phyloP scores from a whole-genome alignment of 2,797 vertebrate species.

The Rhodeus uyekii region DNA sequence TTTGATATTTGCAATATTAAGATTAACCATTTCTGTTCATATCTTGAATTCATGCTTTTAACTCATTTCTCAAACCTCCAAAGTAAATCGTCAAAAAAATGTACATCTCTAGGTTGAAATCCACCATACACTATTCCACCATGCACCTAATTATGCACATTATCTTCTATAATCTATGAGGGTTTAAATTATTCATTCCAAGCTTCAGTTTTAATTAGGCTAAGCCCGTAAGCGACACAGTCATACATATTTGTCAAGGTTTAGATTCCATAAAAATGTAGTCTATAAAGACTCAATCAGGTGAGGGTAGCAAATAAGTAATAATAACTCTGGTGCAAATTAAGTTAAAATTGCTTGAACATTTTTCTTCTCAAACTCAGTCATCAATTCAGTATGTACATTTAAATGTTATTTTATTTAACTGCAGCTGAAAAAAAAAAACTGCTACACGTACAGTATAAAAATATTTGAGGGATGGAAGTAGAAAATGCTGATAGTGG shows the following conservation, averaged over 20 bases:
- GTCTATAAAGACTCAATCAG: slow-evolving; percentile 2
- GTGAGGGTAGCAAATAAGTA: slow-evolving; percentile 14
- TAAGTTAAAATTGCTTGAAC: background rate
- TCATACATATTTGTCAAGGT: slow-evolving; percentile 18
- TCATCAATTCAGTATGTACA: background rate
- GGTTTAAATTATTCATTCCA: slow-evolving; percentile 25
- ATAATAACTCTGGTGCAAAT: background rate
- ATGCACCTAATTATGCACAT: slow-evolving; percentile 7
- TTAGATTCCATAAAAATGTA: background rate
- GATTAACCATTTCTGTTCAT: background rate
- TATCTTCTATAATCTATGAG: slow-evolving; percentile 31
- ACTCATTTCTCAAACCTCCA: background rate
- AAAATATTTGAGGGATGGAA: background rate
- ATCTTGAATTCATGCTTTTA: background rate
- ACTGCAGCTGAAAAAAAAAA: background rate
- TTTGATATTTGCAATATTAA: background rate
- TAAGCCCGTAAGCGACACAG: background rate
- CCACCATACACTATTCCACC: background rate
- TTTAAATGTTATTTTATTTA: background rate
- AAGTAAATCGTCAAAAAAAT: background rate
- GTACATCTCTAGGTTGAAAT: background rate
- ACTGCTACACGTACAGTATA: background rate
- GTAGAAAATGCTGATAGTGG: background rate
- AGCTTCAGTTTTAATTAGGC: background rate
- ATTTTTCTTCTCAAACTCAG: background rate